A percentile compares a stretch with the other conserved stretches of the same genome.
phyloP scores from a whole-genome alignment of 1,140 invertebrate genomes.

The Ceratina calcarata region DNA sequence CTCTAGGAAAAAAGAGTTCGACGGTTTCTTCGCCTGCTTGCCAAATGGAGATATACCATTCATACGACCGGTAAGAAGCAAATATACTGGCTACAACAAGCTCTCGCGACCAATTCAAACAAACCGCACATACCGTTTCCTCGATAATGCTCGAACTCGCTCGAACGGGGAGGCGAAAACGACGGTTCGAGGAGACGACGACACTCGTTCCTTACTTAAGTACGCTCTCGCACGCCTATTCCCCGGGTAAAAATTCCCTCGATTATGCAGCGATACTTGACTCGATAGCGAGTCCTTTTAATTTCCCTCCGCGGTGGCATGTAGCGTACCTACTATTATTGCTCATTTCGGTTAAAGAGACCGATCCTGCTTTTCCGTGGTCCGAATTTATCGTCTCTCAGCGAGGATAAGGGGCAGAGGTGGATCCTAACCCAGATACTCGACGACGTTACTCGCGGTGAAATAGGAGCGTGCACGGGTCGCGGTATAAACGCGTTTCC shows the following conservation, averaged over 20 bases:
- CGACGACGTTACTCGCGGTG: background rate
- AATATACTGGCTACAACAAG: slow-evolving; percentile 21
- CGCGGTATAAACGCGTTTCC: slow-evolving; percentile 24
- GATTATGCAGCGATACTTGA: background rate
- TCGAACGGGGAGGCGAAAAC: background rate
- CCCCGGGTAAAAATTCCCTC: background rate
- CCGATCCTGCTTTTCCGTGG: too few relatives aligned
- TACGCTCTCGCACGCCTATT: background rate
- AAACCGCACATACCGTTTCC: background rate
- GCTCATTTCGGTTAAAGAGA: background rate
- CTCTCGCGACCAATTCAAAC: background rate
- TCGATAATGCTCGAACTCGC: background rate
- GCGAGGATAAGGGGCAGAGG: too few relatives aligned
- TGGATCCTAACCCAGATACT: slow-evolving; percentile 29
- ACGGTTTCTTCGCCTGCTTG: slow-evolving; percentile 36
- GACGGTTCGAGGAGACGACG: background rate
- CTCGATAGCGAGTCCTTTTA: background rate
- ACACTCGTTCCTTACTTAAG: background rate
- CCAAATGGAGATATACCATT: slow-evolving; percentile 26
- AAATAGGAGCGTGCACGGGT: background rate
- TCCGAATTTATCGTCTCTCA: slow-evolving; percentile 5
- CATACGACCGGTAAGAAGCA: slow-evolving; percentile 41
- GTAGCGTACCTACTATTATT: background rate
- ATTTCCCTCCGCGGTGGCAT: background rate
- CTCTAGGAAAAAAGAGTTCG: slow-evolving; percentile 33